These are phyloP conservation scores for Drosophila aldrichi DNA, from an alignment of 2,888 invertebrate genomes.

Conservation along the genomic window DNA sequence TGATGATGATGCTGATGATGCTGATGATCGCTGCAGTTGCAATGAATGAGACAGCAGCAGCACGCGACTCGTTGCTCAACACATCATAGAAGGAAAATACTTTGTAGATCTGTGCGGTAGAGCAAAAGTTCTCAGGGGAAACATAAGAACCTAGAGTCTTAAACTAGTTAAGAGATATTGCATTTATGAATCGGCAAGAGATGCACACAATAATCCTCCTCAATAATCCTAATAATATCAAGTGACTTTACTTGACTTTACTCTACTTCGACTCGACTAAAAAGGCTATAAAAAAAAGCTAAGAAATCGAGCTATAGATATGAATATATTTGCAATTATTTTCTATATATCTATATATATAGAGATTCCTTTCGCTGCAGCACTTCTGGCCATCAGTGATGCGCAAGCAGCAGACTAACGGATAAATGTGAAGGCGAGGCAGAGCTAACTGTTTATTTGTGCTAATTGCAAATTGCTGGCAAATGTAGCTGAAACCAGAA, in stretches of 20 bases:
- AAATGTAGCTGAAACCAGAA: slow-evolving; percentile 42
- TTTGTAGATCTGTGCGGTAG: not conserved
- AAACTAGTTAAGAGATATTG: too few relatives aligned
- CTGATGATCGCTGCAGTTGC: slow-evolving; percentile 13
- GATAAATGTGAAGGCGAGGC: slow-evolving; percentile 70
- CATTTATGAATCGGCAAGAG: not conserved
- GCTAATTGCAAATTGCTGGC: slow-evolving; percentile 48
- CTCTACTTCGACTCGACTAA: not conserved
- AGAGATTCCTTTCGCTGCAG: not conserved
- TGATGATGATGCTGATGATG: not conserved
- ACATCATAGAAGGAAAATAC: not conserved
- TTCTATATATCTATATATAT: not conserved
- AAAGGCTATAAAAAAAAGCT: not conserved
- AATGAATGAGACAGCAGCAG: slow-evolving; percentile 16
- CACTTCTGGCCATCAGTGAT: not conserved
- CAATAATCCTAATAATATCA: too few relatives aligned
- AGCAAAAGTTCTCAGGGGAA: too few relatives aligned
- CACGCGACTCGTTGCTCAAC: slow-evolving; percentile 20
- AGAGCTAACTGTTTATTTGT: slow-evolving; percentile 58
- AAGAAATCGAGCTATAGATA: not conserved
- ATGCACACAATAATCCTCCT: not conserved
- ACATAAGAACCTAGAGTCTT: too few relatives aligned
- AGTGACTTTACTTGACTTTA: not conserved
- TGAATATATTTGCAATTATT: slow-evolving; percentile 2
- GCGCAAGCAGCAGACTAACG: not conserved